A percentile compares a stretch with the other conserved stretches of the same genome.
Conservation (phyloP, 2,113 vertebrate genomes). For the Dasyurus viverrinus region DNA sequence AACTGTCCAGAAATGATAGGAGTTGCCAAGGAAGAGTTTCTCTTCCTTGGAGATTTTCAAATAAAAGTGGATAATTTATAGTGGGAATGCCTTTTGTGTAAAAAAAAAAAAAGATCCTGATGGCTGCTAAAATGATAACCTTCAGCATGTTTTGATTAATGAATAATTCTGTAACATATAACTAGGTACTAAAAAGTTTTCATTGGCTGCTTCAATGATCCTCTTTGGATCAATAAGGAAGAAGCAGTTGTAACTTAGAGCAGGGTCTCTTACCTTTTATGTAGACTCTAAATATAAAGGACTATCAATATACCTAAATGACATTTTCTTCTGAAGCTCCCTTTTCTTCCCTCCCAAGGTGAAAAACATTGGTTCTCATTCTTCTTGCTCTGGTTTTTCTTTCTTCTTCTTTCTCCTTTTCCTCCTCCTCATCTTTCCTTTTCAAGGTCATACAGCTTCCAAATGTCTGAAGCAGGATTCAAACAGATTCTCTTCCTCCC, state of each 20-base stretch:
- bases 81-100: background rate
- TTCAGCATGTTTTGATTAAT: background rate
- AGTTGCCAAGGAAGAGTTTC: background rate
- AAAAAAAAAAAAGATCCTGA: background rate
- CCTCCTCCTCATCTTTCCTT: background rate
- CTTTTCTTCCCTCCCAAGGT: background rate
- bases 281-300: background rate
- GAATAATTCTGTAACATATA: background rate
- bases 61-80: background rate
- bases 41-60: background rate
- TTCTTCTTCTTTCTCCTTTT: background rate
- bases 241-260: background rate
- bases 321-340: background rate
- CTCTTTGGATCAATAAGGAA: background rate
- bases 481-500: background rate
- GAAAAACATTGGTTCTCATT: background rate
- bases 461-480: background rate
- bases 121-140: background rate
- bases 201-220: conserved; percentile 36
- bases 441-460: background rate
- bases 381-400: background rate
- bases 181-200: background rate
- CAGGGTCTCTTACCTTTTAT: background rate
- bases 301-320: background rate
- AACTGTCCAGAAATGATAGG: background rate